These are phyloP conservation scores for Brachyptera risi DNA, from an alignment of 2,888 invertebrate species.

Conservation along the genomic window DNA sequence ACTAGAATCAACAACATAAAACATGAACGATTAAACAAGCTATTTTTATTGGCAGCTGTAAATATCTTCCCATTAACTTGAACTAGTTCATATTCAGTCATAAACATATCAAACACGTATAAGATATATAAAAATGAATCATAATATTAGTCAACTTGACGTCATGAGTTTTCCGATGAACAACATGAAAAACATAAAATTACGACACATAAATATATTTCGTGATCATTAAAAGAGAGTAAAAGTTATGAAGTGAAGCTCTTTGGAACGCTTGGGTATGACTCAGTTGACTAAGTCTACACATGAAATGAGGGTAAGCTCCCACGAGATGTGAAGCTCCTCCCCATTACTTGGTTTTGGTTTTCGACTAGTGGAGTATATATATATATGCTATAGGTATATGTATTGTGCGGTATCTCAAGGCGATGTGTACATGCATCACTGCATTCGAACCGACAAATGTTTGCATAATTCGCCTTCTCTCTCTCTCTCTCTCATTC, in stretches of 20 bases:
- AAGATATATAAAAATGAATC: too few species aligned
- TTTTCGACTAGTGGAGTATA: background rate
- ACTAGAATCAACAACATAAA: conserved; percentile 66
- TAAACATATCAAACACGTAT: too few species aligned
- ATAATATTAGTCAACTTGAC: too few species aligned
- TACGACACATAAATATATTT: too few species aligned
- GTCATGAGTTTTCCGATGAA: too few species aligned
- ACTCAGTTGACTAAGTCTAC: conserved; percentile 23
- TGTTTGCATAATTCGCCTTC: conserved; percentile 27
- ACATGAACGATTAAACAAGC: background rate
- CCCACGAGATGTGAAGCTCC: conserved; percentile 23
- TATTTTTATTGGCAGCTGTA: too few species aligned
- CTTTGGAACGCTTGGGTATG: background rate
- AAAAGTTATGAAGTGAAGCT: background rate
- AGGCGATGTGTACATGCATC: conserved; percentile 9
- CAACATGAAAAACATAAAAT: too few species aligned
- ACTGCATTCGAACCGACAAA: conserved; percentile 7
- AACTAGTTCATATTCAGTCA: too few species aligned
- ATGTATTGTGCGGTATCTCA: conserved; percentile 22
- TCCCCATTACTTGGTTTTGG: conserved; percentile 26
- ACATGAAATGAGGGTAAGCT: conserved; percentile 25
- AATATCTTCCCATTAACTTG: too few species aligned
- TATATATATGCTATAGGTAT: too few species aligned
- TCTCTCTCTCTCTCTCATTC: background rate
- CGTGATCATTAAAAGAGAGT: too few species aligned